These are phyloP conservation scores for Ashinkailepas kermadecensis DNA, from an alignment of 2,888 invertebrate genomes.

Conservation along the genomic window DNA sequence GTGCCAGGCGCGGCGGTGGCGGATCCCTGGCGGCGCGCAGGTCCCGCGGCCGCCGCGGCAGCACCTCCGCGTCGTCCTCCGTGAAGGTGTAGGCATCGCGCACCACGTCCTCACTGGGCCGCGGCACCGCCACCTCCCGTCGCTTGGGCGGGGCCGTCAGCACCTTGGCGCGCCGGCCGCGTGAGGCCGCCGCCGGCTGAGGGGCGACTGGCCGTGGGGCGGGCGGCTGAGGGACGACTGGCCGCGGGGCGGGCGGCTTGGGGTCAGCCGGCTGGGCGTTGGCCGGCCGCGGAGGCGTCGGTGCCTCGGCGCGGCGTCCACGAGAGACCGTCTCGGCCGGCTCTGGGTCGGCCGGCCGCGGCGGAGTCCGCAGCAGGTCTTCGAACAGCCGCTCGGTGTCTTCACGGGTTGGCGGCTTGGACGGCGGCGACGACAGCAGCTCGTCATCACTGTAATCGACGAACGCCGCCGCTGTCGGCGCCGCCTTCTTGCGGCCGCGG, in stretches of 20 bases:
- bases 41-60: too few species aligned
- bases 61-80: neutral
- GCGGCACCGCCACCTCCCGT: too few species aligned
- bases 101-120: too few species aligned
- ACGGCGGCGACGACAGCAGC: slow-evolving; percentile 4
- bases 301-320: too few species aligned
- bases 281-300: too few species aligned
- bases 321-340: too few species aligned
- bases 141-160: too few species aligned
- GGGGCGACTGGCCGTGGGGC: neutral
- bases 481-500: neutral
- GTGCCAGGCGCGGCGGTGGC: neutral
- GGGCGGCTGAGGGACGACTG: neutral
- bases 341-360: neutral
- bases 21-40: neutral
- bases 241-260: neutral
- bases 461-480: too few species aligned
- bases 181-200: neutral
- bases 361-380: neutral
- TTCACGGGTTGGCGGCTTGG: neutral
- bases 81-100: neutral
- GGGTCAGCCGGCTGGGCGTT: too few species aligned
- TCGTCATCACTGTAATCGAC: slow-evolving; percentile 21
- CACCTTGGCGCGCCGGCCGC: neutral
- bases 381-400: slow-evolving; percentile 17